These are phyloP conservation scores for Ophion ellenae DNA, from an alignment of 2,888 invertebrate species.

Conservation along the genomic window DNA sequence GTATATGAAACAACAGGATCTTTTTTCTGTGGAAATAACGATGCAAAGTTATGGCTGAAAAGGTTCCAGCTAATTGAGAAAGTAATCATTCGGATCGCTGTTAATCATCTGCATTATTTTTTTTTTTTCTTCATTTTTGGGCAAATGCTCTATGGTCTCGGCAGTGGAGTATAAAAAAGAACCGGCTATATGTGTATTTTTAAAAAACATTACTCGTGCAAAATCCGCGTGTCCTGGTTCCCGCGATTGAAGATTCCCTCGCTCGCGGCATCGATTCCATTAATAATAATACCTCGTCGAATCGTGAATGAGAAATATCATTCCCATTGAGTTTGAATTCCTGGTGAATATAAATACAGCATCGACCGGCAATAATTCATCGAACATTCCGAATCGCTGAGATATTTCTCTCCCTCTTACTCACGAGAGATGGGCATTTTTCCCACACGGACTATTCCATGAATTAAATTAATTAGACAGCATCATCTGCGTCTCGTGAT, in stretches of 20 bases:
- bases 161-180: background rate
- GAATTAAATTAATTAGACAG: slow-evolving; percentile 45
- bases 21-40: slow-evolving; percentile 1
- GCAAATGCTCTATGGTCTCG: slow-evolving; percentile 16
- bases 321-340: slow-evolving; percentile 41
- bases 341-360: slow-evolving; percentile 41
- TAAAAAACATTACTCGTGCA: slow-evolving; percentile 23
- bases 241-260: slow-evolving; percentile 31
- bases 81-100: background rate
- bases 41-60: slow-evolving; percentile 9
- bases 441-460: slow-evolving; percentile 30
- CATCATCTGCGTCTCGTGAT: slow-evolving; percentile 18
- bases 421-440: slow-evolving; percentile 4
- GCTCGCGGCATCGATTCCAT: slow-evolving; percentile 42
- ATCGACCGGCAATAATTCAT: slow-evolving; percentile 46
- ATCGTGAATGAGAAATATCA: slow-evolving; percentile 49
- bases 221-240: slow-evolving; percentile 34
- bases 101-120: slow-evolving; percentile 1
- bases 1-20: background rate
- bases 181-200: background rate
- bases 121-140: slow-evolving; percentile 19
- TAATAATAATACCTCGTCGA: slow-evolving; percentile 49
- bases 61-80: background rate
- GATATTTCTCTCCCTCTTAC: background rate
- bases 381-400: slow-evolving; percentile 27